These are phyloP conservation scores for Drosophila jambulina DNA, from an alignment of 1,140 invertebrate species.

Conservation along the genomic window DNA sequence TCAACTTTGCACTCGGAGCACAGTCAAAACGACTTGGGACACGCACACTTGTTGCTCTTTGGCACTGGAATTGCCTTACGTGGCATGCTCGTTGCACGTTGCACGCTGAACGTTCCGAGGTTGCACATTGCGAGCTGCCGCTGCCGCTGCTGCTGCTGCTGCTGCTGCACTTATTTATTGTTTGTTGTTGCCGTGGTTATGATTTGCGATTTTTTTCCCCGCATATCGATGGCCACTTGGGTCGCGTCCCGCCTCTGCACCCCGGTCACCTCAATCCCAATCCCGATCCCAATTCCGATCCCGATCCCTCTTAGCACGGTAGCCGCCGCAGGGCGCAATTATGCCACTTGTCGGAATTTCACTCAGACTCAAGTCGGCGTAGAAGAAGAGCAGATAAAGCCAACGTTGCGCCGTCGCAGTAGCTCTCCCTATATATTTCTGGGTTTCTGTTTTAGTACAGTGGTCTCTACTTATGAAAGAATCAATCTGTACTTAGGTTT, in stretches of 20 bases:
- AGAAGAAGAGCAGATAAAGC: slow-evolving; percentile 22
- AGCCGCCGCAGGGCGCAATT: slow-evolving; percentile 81
- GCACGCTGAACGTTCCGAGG: slow-evolving; percentile 15
- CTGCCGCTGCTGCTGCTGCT: slow-evolving; percentile 30
- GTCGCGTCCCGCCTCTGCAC: background rate
- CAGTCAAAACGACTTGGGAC: slow-evolving; percentile 78
- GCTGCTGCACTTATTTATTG: slow-evolving; percentile 73
- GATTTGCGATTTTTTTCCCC: slow-evolving; percentile 72
- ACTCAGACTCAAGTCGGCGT: slow-evolving; percentile 45
- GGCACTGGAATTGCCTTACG: slow-evolving; percentile 54
- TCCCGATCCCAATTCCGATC: slow-evolving; percentile 11
- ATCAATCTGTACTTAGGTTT: background rate
- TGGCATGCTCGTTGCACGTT: slow-evolving; percentile 37
- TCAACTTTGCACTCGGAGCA: slow-evolving; percentile 76
- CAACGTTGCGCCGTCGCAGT: slow-evolving; percentile 34
- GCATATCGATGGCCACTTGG: slow-evolving; percentile 62
- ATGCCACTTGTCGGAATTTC: slow-evolving; percentile 83
- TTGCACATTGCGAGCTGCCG: slow-evolving; percentile 44
- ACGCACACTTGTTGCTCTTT: slow-evolving; percentile 80
- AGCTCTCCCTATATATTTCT: slow-evolving; percentile 20
- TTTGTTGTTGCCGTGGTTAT: slow-evolving; percentile 79
- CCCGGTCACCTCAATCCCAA: background rate
- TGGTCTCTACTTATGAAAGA: background rate
- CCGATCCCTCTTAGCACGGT: slow-evolving; percentile 69
- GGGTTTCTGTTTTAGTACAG: slow-evolving; percentile 6